Evolutionary conservation across 2,113 vertebrate species (phyloP).

Genomic region (Lathamus discolor): DNA sequence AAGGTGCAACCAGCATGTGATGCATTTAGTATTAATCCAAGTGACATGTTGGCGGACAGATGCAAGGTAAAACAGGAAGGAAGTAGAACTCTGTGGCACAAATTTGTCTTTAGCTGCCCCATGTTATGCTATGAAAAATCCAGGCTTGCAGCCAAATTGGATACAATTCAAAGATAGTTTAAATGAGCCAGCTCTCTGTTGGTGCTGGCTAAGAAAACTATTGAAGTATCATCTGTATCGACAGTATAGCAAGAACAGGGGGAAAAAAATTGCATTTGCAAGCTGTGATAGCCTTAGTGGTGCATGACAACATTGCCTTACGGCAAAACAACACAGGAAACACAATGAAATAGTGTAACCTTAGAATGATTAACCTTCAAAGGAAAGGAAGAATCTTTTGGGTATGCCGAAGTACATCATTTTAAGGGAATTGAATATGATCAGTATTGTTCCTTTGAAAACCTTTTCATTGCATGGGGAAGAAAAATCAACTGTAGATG

Average conservation of each 20-base stretch:
- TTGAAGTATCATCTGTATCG: not conserved
- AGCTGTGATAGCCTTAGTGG: not conserved
- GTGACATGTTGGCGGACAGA: not conserved
- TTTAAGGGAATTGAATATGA: not conserved
- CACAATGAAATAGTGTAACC: not conserved
- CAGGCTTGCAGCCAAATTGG: conserved; percentile 18
- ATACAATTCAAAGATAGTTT: not conserved
- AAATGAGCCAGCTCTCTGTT: conserved; percentile 27
- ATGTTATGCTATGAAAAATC: not conserved
- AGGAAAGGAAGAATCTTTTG: not conserved
- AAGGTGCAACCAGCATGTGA: not conserved
- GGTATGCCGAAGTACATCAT: not conserved
- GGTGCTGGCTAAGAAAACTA: conserved; percentile 19
- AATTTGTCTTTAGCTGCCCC: not conserved
- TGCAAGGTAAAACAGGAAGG: not conserved
- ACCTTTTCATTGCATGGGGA: not conserved
- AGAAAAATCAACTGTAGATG: not conserved
- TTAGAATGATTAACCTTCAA: not conserved
- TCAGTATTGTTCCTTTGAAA: not conserved
- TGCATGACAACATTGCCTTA: not conserved
- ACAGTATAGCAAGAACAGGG: not conserved
- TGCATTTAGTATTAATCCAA: not conserved
- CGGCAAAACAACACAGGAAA: not conserved
- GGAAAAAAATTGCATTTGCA: not conserved
- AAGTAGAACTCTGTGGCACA: not conserved